These are phyloP conservation scores for Vanessa atalanta DNA, from an alignment of 1,140 invertebrate species.

Conservation along the genomic window DNA sequence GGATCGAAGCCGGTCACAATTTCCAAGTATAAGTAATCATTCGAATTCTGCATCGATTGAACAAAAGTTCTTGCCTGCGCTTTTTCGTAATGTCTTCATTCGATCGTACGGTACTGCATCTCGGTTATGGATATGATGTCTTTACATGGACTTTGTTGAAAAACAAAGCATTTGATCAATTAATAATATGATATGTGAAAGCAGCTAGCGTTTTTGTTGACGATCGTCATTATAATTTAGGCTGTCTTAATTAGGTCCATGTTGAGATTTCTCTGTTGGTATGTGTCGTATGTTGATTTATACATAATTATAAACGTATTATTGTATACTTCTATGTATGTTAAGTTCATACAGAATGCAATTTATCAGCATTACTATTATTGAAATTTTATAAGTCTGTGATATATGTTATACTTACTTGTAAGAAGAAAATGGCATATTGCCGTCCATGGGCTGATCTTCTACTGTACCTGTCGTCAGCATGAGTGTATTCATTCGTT, in stretches of 20 bases:
- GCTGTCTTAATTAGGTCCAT: slow-evolving; percentile 15
- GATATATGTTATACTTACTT: slow-evolving; percentile 59
- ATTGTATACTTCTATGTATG: too few relatives aligned
- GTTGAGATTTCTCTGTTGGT: neutral
- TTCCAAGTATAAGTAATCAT: slow-evolving; percentile 77
- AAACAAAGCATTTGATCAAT: slow-evolving; percentile 43
- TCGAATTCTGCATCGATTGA: slow-evolving; percentile 68
- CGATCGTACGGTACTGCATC: slow-evolving; percentile 27
- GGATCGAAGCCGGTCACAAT: slow-evolving; percentile 59
- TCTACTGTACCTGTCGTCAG: slow-evolving; percentile 68
- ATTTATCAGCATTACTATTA: too few relatives aligned
- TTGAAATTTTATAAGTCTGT: too few relatives aligned
- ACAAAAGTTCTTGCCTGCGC: slow-evolving; percentile 51
- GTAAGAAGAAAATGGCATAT: slow-evolving; percentile 73
- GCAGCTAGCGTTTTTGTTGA: slow-evolving; percentile 19
- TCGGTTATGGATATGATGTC: slow-evolving; percentile 55
- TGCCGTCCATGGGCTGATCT: slow-evolving; percentile 71
- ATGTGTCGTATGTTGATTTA: neutral
- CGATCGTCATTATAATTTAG: slow-evolving; percentile 5
- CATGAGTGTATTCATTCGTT: slow-evolving; percentile 76
- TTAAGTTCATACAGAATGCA: too few relatives aligned
- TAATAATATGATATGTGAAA: slow-evolving; percentile 42
- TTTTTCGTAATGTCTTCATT: slow-evolving; percentile 76
- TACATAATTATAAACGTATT: neutral
- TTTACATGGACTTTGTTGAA: slow-evolving; percentile 39